A percentile compares a stretch with the other conserved stretches of the same genome.
These are phyloP conservation scores for Leguminivora glycinivorella DNA, from an alignment of 1,140 invertebrate species.

Conservation along the genomic window DNA sequence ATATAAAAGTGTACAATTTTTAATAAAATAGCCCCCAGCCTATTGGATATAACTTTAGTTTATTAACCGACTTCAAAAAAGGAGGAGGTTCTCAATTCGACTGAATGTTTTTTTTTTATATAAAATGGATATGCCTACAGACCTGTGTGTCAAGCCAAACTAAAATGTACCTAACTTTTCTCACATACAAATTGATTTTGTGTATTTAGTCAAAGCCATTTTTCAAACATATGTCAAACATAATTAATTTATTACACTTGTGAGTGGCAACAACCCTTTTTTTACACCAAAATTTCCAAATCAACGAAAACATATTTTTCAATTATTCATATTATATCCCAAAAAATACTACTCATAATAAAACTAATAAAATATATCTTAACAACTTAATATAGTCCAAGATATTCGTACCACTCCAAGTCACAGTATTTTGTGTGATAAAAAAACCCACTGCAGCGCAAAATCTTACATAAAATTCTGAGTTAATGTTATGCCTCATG, in stretches of 20 bases:
- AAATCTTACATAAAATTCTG: no score
- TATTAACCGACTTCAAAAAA: no score
- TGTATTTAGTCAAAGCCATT: background rate
- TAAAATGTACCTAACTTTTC: background rate
- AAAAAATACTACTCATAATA: background rate
- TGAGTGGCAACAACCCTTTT: background rate
- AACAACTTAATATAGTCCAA: slow-evolving; percentile 8
- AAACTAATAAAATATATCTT: slow-evolving; percentile 15
- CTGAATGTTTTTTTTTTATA: no score
- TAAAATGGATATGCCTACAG: no score
- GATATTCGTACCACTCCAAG: background rate
- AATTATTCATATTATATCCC: background rate
- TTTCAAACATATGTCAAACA: background rate
- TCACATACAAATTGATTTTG: background rate
- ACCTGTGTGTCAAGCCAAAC: background rate
- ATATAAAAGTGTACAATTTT: no score
- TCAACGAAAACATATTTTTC: background rate
- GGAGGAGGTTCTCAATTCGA: no score
- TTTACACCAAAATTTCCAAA: slow-evolving; percentile 1
- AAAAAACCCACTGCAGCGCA: no score
- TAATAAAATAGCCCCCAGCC: no score
- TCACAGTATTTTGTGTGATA: no score
- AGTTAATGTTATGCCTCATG: no score
- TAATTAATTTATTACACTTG: background rate
- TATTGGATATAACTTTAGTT: background rate